Evolutionary conservation across 2,888 invertebrate genomes (phyloP), one percentile per base, ranked within the genome.

Genomic region (Brenthis daphne): DNA sequence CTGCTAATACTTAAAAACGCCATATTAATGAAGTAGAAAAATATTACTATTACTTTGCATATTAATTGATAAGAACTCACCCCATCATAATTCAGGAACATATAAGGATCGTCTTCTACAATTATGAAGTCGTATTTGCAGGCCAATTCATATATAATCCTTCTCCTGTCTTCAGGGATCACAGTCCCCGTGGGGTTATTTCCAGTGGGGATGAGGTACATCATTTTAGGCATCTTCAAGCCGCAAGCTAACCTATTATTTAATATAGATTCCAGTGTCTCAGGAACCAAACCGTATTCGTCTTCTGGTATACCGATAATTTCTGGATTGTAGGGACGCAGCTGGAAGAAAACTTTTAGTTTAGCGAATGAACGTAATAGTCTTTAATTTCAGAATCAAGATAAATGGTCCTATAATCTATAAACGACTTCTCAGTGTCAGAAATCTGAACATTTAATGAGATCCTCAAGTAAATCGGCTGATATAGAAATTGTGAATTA

Each of bases 101-200:
- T 96, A 79, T 97, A 97, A 0, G 97, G 96, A 84, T 97, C 97
- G 79, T 97, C 97, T 82, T 97, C 97, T 8, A 97, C 79, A 65
- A 97, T 96, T 11, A 97, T 79, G 50, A 97, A 94, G 85, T 97
- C 95, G 82, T 96, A 96, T 82, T 94, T 93, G 85, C 96, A 96
- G 57, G 96, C 96, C 72, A 97, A 90, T 75, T 94, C 91, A 80
- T 97, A 97, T 56, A 97, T 95, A 84, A 94, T 94, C 72, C 94
- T 90, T 70, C 95, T 94, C 73, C 97, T 92, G 16, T 94, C 94
- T 57, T 94, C 87, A 0, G 96, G 92, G 66, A 96, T 88, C 0
- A 96, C 95, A 0, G 94, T 93, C 0, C 97, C 97, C 0, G 95
- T 95, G 1, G 97, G 97, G 81, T 97, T 97, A 37, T 94, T 94